Evolutionary conservation across 2,797 vertebrate species (phyloP), one percentile per base, ranked within the genome.

Genomic region (Thaleichthys pacificus): DNA sequence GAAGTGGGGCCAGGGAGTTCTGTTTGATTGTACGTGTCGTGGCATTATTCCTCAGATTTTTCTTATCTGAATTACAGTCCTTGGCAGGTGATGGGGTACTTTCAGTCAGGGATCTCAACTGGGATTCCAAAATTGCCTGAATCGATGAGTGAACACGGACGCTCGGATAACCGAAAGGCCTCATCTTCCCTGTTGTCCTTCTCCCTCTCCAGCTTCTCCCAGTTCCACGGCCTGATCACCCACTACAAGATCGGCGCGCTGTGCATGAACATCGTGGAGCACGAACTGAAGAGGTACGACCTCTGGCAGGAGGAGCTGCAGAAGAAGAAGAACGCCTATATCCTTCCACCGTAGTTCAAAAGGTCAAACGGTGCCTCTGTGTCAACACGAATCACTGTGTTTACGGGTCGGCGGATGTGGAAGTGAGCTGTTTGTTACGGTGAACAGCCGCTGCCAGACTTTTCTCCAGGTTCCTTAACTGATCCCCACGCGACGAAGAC

Each of bases 241-340:
- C 94, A 97, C 79, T 97, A 96, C 82, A 98, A 97, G 93, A 96
- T 97, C 19, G 97, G 97, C 70, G 94, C 96, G 24, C 91, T 98
- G 0, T 97, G 97, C 75, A 96, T 95, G 97, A 97, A 94, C 87
- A 96, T 98, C 78, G 95, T 96, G 51, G 97, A 99, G 80, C 95
- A 97, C 57, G 96, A 98, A 80, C 91, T 97, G 88, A 98, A 96
- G 93, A 94, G 95, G 81, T 96, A 92, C 8, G 95, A 97, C 76
- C 94, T 97, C 72, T 98, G 97, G 97, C 95, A 96, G 76, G 97
- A 98, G 22, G 96, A 98, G 78, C 92, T 97, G 75, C 93, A 94
- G 87, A 96, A 96, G 88, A 98, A 98, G 89, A 96, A 95, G 86
- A 95, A 95, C 86, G 94, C 94, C 81, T 94, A 97, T 97, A 97